phyloP scores from a whole-genome alignment of 2,797 vertebrate genomes.

The Syngnathus rostellatus region DNA sequence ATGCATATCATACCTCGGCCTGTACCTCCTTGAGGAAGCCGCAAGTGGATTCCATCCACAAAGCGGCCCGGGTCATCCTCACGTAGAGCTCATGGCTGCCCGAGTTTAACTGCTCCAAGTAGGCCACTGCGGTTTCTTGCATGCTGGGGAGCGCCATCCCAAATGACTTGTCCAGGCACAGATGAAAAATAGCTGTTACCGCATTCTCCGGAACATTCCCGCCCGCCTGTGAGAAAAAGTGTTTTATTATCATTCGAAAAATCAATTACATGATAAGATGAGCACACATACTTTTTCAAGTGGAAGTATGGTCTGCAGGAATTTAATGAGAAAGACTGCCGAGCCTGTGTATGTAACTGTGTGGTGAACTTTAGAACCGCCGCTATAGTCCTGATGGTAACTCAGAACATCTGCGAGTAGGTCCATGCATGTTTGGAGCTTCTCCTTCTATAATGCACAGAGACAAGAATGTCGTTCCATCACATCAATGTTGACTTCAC shows the following conservation, averaged over 20 bases:
- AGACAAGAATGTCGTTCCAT: conserved; percentile 27
- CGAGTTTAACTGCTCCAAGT: conserved; percentile 86
- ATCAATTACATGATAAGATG: neutral
- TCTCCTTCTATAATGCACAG: conserved; percentile 75
- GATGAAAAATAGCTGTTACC: conserved; percentile 74
- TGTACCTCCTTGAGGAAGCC: conserved; percentile 76
- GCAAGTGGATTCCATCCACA: conserved; percentile 84
- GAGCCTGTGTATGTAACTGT: conserved; percentile 79
- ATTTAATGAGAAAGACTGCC: conserved; percentile 76
- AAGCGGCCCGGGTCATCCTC: conserved; percentile 65
- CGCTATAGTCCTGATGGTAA: conserved; percentile 71
- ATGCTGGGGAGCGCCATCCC: conserved; percentile 76
- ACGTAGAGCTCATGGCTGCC: conserved; percentile 81
- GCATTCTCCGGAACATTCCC: conserved; percentile 76
- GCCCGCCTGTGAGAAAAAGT: conserved; percentile 64
- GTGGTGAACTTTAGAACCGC: conserved; percentile 71
- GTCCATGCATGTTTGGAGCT: conserved; percentile 74
- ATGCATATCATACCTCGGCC: conserved; percentile 71
- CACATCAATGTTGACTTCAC: conserved; percentile 20
- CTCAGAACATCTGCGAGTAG: conserved; percentile 79
- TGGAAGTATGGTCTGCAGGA: conserved; percentile 84
- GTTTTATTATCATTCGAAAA: neutral
- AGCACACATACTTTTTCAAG: conserved; percentile 76
- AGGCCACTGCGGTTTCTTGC: conserved; percentile 81
- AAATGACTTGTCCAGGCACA: conserved; percentile 81